Evolutionary conservation across 1,140 invertebrate genomes (phyloP), one percentile per base, ranked within the genome.

Genomic region (Macrocentrus cingulum): DNA sequence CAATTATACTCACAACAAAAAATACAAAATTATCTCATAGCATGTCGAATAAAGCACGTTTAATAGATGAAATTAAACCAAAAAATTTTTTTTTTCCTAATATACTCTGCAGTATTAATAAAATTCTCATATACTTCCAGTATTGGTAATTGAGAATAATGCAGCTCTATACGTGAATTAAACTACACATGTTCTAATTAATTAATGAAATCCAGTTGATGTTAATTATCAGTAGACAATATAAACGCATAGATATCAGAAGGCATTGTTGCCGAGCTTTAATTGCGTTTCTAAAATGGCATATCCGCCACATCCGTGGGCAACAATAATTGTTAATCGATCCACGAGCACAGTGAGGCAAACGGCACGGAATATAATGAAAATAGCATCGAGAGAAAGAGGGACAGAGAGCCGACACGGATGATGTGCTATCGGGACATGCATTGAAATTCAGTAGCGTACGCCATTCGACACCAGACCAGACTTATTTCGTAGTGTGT

Each of bases 401-500:
- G 22, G 29, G 22, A 25, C 19, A 48, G 19, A 48, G 20, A 48
- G 45, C n/a, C n/a, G 11, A 23, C 15, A 23, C 5, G 13, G 13
- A n/a, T 15, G 25, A 45, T 52, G 64, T 52, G 44, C 29, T 51
- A 55, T 36, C 50, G 37, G 44, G 50, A 54, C 56, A 59, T 61
- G 61, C 57, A 62, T 66, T 60, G 63, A 66, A 69, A 68, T 69
- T 66, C 61, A 64, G 62, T 62, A 57, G 62, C 53, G 52, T 54
- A 54, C 61, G 55, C 49, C 46, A 66, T 59, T 62, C 64, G 64
- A 66, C 67, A 67, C 63, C 54, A 23, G 54, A 13, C 32, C 70
- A 66, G 63, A 70, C 68, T 74, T 69, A 74, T 73, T 76, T 75
- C 65, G 66, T 62, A 68, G 67, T 67, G 67, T 61, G 66, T 71